Conservation (phyloP, 2,113 vertebrate species). For the Brienomyrus brachyistius region DNA sequence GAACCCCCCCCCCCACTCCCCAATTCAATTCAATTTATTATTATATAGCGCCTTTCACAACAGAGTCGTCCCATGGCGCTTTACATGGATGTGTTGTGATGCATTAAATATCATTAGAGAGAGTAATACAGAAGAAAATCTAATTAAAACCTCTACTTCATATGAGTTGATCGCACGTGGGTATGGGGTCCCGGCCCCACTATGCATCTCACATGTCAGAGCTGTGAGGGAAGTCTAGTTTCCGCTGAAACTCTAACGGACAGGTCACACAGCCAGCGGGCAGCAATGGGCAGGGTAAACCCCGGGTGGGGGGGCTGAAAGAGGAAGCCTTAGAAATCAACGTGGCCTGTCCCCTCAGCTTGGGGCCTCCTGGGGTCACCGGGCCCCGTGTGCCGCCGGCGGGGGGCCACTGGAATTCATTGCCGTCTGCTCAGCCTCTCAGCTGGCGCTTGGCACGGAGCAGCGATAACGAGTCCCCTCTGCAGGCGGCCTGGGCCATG, state of each 20-base stretch:
- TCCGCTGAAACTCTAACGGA: neutral
- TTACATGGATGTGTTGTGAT: too few species aligned
- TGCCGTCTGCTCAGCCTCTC: neutral
- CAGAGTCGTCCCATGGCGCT: too few species aligned
- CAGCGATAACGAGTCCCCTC: neutral
- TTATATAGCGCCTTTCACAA: too few species aligned
- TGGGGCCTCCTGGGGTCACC: neutral
- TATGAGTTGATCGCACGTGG: neutral
- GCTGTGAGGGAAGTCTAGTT: neutral
- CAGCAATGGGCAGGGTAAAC: neutral
- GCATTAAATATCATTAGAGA: too few species aligned
- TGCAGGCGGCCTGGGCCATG: neutral
- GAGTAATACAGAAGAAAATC: too few species aligned
- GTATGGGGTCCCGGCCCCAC: neutral
- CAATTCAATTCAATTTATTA: too few species aligned
- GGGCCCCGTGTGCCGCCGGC: neutral
- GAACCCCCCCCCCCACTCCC: neutral
- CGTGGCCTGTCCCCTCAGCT: neutral
- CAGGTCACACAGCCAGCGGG: neutral
- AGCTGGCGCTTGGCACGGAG: neutral
- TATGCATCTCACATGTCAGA: neutral
- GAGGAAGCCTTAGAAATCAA: neutral
- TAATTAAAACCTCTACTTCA: neutral
- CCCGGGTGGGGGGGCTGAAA: neutral
- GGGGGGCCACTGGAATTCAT: neutral